Percentiles rank a stretch among this genome's conserved stretches.
phyloP scores from a whole-genome alignment of 2,113 vertebrate genomes.

The Paralichthys olivaceus region DNA sequence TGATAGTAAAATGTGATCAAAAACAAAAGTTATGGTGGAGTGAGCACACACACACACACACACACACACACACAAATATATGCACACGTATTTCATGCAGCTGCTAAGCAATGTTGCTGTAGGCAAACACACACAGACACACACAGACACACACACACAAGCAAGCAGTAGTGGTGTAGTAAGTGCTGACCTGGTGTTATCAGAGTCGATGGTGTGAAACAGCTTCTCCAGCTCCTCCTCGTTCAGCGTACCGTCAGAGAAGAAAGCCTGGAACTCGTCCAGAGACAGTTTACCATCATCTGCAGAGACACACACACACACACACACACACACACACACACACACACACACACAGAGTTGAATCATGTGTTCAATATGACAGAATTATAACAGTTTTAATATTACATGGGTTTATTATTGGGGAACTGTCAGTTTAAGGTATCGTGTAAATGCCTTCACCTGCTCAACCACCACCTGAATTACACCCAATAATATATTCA shows the following conservation, averaged over 20 bases:
- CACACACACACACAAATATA: constrained; percentile 15
- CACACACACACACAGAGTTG: constrained; percentile 3
- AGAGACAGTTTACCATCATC: constrained; percentile 97
- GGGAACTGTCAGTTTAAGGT: neutral
- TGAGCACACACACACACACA: constrained; percentile 8
- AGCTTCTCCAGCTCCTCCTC: constrained; percentile 95
- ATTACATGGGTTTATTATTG: neutral
- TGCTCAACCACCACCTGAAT: neutral
- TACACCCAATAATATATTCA: neutral
- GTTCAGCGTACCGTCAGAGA: constrained; percentile 93
- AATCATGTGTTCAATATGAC: neutral
- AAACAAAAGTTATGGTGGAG: constrained; percentile 19
- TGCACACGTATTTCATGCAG: constrained; percentile 29
- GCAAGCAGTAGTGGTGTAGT: neutral
- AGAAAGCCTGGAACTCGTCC: constrained; percentile 98
- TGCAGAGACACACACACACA: constrained; percentile 69
- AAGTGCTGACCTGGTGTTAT: constrained; percentile 92
- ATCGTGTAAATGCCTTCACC: neutral
- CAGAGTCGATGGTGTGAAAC: constrained; percentile 96
- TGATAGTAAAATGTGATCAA: constrained; percentile 28
- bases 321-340: constrained; percentile 15
- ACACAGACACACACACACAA: constrained; percentile 21
- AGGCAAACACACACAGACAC: constrained; percentile 5
- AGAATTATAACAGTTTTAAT: neutral
- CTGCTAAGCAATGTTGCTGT: neutral